Evolutionary conservation across 1,140 invertebrate species (phyloP), one percentile per base, ranked within the genome.

Genomic region (Druon quercuslanigerum): DNA sequence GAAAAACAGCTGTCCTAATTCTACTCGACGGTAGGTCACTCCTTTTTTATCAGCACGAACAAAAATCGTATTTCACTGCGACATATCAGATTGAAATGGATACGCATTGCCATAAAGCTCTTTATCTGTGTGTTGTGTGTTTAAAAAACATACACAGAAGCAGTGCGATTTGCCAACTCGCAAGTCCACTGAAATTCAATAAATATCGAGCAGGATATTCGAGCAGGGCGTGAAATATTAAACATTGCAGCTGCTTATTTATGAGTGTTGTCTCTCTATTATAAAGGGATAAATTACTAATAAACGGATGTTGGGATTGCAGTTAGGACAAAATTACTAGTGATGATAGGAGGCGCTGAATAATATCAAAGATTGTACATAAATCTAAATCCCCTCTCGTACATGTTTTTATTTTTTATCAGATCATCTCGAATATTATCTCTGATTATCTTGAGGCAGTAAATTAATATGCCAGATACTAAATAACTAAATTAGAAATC

Each of bases 81-180:
- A 66, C 20, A 3, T 66, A 66, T 66, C 25, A 46, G 60, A 66
- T 66, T 66, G 60, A 66, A 66, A 66, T 66, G 60, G 60, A 66
- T 66, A 66, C 40, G n/a, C 14, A 40, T 66, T 40, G 25, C 60
- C 25, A 66, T 66, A 66, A 66, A 66, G 8, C 33, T 54, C 9
- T 11, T 9, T 46, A 46, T 46, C 40, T 46, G 40, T 46, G 40
- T 46, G 40, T 46, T 33, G 9, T 57, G 56, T 57, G 56, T 57
- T 57, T 57, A 57, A 66, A 33, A 66, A 16, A 3, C 25, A 20
- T 66, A 66, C 46, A 2, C 60, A 40, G 60, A 6, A 57, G 17
- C 56, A 20, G 4, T 3, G n/a, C 5, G 57, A 33, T 60, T 60
- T 19, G n/a, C 56, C 16, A 60, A 60, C 13, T 60, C 12, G 57